Evolutionary conservation across 1,140 invertebrate genomes (phyloP).

Genomic region (Lepeophtheirus salmonis): DNA sequence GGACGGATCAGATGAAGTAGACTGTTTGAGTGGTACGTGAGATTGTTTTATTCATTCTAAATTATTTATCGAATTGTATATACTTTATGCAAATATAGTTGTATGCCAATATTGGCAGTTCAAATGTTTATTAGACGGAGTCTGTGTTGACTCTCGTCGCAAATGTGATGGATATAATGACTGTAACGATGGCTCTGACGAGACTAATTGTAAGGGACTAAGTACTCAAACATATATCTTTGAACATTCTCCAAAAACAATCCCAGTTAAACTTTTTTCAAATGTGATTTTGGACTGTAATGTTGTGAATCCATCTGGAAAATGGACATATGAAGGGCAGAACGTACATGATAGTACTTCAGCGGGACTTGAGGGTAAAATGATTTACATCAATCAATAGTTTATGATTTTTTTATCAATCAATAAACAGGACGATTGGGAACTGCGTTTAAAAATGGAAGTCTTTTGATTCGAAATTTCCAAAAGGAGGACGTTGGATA

Average conservation of each 20-base stretch:
- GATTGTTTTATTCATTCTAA: conserved; percentile 1
- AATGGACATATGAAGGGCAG: background rate
- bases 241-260: background rate
- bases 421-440: background rate
- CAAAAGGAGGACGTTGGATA: background rate
- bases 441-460: background rate
- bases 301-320: background rate
- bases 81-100: background rate
- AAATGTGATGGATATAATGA: conserved; percentile 13
- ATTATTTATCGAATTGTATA: background rate
- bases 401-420: background rate
- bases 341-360: background rate
- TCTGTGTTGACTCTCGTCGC: conserved; percentile 10
- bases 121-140: conserved; percentile 8
- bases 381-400: too few relatives aligned
- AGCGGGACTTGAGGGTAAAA: background rate
- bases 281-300: background rate
- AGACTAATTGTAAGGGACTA: conserved; percentile 1
- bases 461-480: background rate
- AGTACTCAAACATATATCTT: background rate
- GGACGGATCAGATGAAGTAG: conserved; percentile 52
- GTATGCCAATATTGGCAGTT: conserved; percentile 14
- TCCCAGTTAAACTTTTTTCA: background rate
- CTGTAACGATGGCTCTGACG: conserved; percentile 13
- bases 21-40: conserved; percentile 13